Evolutionary conservation across 2,113 vertebrate genomes (phyloP).

Genomic region (Thalassoma bifasciatum): DNA sequence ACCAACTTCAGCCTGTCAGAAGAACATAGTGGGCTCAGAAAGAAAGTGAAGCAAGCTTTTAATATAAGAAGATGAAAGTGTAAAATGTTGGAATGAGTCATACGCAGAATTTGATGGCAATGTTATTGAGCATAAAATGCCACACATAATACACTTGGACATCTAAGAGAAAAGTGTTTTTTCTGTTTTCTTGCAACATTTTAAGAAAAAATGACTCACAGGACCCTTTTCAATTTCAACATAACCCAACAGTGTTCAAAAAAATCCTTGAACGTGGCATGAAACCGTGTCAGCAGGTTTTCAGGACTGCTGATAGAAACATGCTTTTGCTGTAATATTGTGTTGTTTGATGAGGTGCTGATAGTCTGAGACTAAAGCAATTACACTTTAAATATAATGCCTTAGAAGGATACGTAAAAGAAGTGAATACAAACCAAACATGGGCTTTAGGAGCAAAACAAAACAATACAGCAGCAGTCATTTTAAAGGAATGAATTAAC

Average conservation of each 20-base stretch:
- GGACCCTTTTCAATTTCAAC: no score
- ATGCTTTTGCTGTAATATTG: constrained; percentile 12
- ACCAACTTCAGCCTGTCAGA: background rate
- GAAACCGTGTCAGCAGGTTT: constrained; percentile 11
- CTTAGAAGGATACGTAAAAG: constrained; percentile 66
- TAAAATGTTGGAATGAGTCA: background rate
- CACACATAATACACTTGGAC: no score
- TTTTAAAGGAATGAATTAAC: background rate
- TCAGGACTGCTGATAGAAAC: constrained; percentile 38
- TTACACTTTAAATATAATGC: constrained; percentile 60
- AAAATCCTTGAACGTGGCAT: constrained; percentile 2
- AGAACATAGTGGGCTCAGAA: no score
- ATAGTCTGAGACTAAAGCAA: constrained; percentile 62
- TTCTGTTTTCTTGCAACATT: no score
- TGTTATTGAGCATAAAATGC: no score
- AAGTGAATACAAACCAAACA: no score
- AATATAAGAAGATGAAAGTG: background rate
- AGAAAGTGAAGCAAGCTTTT: no score
- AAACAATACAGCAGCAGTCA: constrained; percentile 8
- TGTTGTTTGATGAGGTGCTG: constrained; percentile 67
- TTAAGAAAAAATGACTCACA: no score
- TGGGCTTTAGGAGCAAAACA: constrained; percentile 5
- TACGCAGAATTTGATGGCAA: background rate
- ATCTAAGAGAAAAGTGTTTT: no score
- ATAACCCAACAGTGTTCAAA: background rate